These are phyloP conservation scores for Poeciliopsis gracilis DNA, from an alignment of 2,797 vertebrate genomes.

Conservation along the genomic window DNA sequence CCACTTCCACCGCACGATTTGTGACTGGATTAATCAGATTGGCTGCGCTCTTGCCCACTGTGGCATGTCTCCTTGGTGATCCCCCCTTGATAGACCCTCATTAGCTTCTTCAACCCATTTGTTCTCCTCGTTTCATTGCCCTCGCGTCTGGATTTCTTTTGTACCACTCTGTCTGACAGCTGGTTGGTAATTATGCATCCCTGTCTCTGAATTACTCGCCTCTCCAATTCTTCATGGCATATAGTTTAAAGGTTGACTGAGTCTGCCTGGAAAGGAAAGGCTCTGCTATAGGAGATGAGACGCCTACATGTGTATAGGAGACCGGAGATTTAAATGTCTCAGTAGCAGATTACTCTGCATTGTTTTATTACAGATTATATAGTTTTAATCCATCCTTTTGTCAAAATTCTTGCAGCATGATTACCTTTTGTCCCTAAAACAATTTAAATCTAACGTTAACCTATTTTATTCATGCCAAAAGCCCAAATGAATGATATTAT, in stretches of 20 bases:
- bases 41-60: conserved; percentile 48
- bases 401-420: not conserved
- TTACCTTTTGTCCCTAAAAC: not conserved
- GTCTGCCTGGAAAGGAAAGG: conserved; percentile 18
- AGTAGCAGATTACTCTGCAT: not conserved
- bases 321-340: not conserved
- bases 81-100: conserved; percentile 26
- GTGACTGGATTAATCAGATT: conserved; percentile 50
- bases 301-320: not conserved
- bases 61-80: conserved; percentile 57
- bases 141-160: conserved; percentile 35
- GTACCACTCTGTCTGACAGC: conserved; percentile 48
- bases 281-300: conserved; percentile 23
- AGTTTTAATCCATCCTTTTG: not conserved
- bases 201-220: conserved; percentile 34
- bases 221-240: conserved; percentile 47
- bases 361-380: not conserved
- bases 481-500: not conserved
- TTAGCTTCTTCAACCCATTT: conserved; percentile 38
- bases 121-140: conserved; percentile 23
- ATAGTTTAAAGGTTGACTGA: conserved; percentile 56
- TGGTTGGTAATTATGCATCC: conserved; percentile 29
- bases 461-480: not conserved
- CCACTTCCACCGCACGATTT: conserved; percentile 17
- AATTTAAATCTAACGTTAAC: not conserved